Evolutionary conservation across 2,888 invertebrate genomes (phyloP), one percentile per base, ranked within the genome.

Genomic region (Tetranychus piercei): DNA sequence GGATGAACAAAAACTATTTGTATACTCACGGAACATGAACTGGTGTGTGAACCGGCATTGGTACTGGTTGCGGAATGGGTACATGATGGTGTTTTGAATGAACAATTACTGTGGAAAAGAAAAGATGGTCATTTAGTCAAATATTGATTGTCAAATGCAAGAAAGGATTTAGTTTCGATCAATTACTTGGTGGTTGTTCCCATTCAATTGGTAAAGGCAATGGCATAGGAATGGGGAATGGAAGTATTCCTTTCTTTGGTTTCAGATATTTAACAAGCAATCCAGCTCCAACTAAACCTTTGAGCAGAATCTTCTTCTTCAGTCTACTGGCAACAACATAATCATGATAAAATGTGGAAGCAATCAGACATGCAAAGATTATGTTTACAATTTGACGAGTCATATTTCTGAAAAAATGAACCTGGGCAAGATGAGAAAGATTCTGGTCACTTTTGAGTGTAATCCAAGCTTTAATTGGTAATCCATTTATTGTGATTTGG

Each of bases 201-300:
- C 73, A 73, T 65, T 73, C 73, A 20, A 73, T 73, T 20, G 73
- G 73, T n/a, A 73, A n/a, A 18, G 73, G 73, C 18, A 73, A 20
- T 20, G 73, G 73, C 22, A 73, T 8, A 22, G 73, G 73, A 8
- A 73, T n/a, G 15, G 73, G 73, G 11, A 73, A 55, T 9, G 73
- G 73, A 23, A 73, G 65, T 23, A 73, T 55, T 55, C 73, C 73
- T 65, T 73, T 73, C 65, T 73, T 73, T 18, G 73, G 73, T 55
- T 73, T 73, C 45, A 73, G n/a, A 23, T 73, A 73, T 65, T 73
- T 73, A 20, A 73, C n/a, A 18, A 73, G 73, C 7, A 73, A 23
- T 23, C 64, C 55, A 64, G 73, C 73, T 18, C 73, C 73, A 15
- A 73, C 22, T 55, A 73, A 43, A n/a, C 73, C 73, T 65, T 73